phyloP scores from a whole-genome alignment of 2,113 vertebrate genomes.

The Albula goreensis region DNA sequence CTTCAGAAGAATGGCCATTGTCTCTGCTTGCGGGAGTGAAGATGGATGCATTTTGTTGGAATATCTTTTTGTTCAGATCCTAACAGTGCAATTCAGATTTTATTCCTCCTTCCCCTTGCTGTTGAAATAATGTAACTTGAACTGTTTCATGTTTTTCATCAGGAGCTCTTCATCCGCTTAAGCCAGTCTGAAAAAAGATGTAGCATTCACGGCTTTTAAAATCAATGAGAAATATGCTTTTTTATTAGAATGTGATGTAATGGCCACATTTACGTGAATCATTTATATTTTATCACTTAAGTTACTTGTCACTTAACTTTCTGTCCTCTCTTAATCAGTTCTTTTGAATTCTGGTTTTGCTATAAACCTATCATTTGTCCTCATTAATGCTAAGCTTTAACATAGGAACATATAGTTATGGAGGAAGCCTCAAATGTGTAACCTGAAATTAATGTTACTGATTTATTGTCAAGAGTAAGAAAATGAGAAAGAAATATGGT shows the following conservation, averaged over 20 bases:
- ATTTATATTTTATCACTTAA: conserved; percentile 59
- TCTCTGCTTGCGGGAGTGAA: conserved; percentile 57
- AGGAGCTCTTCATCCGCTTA: conserved; percentile 69
- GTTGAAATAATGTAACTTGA: conserved; percentile 72
- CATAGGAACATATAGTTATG: conserved; percentile 79
- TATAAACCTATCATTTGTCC: conserved; percentile 62
- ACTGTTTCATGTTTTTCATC: conserved; percentile 70
- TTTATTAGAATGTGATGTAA: conserved; percentile 68
- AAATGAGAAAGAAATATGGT: conserved; percentile 44
- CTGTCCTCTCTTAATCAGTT: conserved; percentile 56
- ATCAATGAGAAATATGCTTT: conserved; percentile 53
- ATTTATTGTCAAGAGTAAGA: conserved; percentile 67
- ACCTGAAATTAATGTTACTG: conserved; percentile 71
- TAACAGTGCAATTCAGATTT: conserved; percentile 24
- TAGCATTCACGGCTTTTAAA: conserved; percentile 65
- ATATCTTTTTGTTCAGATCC: not conserved
- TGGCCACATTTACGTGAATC: conserved; percentile 66
- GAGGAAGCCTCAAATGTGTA: conserved; percentile 81
- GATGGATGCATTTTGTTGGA: conserved; percentile 57
- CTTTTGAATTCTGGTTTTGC: conserved; percentile 54
- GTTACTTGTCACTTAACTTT: conserved; percentile 60
- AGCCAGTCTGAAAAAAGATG: conserved; percentile 62
- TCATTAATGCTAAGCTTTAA: conserved; percentile 83
- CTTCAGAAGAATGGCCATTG: conserved; percentile 21
- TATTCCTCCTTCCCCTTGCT: conserved; percentile 55